Evolutionary conservation across 2,113 vertebrate genomes (phyloP).

Genomic region (Hyperopisus bebe): DNA sequence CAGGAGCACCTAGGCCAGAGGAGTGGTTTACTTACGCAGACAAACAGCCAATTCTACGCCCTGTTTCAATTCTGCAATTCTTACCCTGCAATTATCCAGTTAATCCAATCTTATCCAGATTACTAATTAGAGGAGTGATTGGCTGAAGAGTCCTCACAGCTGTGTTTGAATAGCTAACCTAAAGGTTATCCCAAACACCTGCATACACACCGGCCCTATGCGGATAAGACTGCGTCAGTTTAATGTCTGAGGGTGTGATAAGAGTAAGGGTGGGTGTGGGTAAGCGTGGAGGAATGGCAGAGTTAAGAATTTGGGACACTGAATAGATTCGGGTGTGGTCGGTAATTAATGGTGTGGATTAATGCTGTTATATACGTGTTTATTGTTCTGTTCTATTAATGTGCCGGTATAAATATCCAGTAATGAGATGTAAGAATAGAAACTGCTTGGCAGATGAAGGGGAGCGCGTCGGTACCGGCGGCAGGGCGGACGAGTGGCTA

Average conservation of each 20-base stretch:
- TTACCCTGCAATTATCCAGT: background rate
- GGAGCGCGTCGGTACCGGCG: background rate
- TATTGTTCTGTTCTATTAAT: background rate
- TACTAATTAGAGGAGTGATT: background rate
- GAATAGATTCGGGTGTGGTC: background rate
- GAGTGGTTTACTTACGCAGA: too few relatives aligned
- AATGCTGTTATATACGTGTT: background rate
- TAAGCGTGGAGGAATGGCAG: background rate
- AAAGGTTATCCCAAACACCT: background rate
- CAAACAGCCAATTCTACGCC: background rate
- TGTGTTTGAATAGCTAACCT: background rate
- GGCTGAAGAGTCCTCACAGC: background rate
- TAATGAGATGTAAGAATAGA: background rate
- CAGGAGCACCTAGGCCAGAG: background rate
- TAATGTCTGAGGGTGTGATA: background rate
- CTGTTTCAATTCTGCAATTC: background rate
- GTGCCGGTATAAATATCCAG: background rate
- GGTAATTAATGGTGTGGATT: background rate
- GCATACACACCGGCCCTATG: background rate
- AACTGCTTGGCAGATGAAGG: background rate
- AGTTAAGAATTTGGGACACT: background rate
- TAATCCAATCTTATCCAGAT: background rate
- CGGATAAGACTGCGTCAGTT: background rate
- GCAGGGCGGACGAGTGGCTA: conserved; percentile 31
- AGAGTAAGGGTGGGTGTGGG: background rate